Evolutionary conservation across 2,113 vertebrate genomes (phyloP), one percentile per base, ranked within the genome.

Genomic region (Pterophyllum scalare): DNA sequence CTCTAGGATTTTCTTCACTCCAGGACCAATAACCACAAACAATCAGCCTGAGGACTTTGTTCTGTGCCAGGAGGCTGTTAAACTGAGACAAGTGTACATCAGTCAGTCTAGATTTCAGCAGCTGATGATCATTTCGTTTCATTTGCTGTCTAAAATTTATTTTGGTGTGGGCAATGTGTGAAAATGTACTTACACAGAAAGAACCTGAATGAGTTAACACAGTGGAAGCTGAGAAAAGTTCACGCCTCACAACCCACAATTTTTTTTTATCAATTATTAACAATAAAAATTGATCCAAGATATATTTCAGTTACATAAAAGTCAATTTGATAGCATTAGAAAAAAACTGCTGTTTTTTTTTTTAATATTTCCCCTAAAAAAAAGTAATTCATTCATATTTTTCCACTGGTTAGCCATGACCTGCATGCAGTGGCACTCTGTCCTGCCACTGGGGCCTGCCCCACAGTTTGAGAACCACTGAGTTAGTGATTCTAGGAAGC

Each of bases 1-100:
- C 84, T 84, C 22, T 58, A 79, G 82, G 88, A 88, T 94, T 90
- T 92, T 81, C 59, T 59, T 82, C 84, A 88, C 82, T 92, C 81
- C 54, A 89, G 86, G 89, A 93, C 86, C 83, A 90, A 86, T 93
- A 92, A 91, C 74, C 81, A 77, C 77, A 75, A 46, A 74, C 78
- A 88, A 86, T 83, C 84, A 85, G 57, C 31, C 26, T 31, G 26
- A 85, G 70, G 38, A 70, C 64, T 87, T 59, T 67, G 60, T 52
- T 59, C 75, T 57, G 59, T 78, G 35, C 77, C 84, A 87, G 10
- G 58, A 67, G 31, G 65, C 76, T 89, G 82, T 88, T 58, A 43
- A 17, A 35, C 62, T 13, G 26, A 33, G 58, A 67, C 17, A 31
- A 72, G 58, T 64, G 46, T 49, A 24, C 46, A 65, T 77, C 33